A percentile compares a stretch with the other conserved stretches of the same genome.
Evolutionary conservation across 2,113 vertebrate species (phyloP).

Genomic region (Rissa tridactyla): DNA sequence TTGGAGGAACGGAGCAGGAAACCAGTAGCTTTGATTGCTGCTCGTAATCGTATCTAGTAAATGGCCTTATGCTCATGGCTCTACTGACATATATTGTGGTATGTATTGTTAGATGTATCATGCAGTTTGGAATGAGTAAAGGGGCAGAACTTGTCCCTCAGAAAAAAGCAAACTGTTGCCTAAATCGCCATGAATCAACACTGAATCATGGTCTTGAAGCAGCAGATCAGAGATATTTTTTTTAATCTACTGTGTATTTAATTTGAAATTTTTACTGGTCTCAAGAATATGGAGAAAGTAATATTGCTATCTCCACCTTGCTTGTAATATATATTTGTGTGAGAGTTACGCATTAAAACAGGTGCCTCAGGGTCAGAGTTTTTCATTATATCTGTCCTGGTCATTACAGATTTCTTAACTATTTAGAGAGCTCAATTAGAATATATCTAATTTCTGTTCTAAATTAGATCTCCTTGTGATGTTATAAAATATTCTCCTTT

Average conservation of each 20-base stretch:
- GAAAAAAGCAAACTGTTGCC: background rate
- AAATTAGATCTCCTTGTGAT: background rate
- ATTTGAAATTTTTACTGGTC: background rate
- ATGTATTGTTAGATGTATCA: background rate
- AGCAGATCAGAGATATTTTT: background rate
- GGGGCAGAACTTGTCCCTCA: background rate
- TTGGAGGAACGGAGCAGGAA: background rate
- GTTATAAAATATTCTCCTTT: background rate
- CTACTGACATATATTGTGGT: background rate
- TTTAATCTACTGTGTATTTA: background rate
- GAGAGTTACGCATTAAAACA: background rate
- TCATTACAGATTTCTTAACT: background rate
- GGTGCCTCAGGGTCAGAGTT: background rate
- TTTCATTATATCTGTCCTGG: background rate
- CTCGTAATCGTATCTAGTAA: background rate
- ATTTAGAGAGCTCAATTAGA: background rate
- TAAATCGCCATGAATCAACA: background rate
- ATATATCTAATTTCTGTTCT: background rate
- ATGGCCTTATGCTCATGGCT: background rate
- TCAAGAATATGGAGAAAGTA: background rate
- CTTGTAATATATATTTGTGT: background rate
- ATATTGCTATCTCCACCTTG: background rate
- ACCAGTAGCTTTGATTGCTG: background rate
- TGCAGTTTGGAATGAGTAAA: background rate
- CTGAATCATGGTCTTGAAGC: background rate